Percentiles rank a stretch among this genome's conserved stretches.
Evolutionary conservation across 2,797 vertebrate species (phyloP).

Genomic region (Cossypha heuglini): DNA sequence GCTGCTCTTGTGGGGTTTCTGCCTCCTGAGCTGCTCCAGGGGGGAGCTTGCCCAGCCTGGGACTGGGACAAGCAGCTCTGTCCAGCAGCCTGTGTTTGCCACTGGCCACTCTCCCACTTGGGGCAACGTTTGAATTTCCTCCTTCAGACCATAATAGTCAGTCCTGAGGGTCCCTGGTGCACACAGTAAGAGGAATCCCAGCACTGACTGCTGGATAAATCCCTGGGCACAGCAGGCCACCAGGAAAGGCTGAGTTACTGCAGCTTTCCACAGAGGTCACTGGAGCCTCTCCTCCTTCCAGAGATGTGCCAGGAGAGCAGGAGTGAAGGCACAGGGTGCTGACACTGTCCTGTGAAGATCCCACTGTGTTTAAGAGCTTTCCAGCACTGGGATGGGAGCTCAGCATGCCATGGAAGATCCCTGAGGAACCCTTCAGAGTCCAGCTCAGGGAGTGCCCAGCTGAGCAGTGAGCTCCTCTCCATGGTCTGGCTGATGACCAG

Average conservation of each 20-base stretch:
- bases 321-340: background rate
- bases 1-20: accelerated
- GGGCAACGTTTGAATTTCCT: background rate
- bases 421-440: background rate
- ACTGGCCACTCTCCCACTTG: background rate
- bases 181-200: background rate
- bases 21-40: background rate
- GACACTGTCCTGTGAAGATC: background rate
- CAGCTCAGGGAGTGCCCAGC: background rate
- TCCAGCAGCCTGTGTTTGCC: background rate
- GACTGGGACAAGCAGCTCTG: background rate
- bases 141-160: background rate
- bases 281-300: background rate
- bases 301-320: background rate
- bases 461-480: background rate
- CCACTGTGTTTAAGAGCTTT: background rate
- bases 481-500: background rate
- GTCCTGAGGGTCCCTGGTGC: background rate
- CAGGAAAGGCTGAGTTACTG: background rate
- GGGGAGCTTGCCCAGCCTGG: background rate
- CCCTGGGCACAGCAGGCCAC: background rate
- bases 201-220: background rate
- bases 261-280: background rate
- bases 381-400: no score
- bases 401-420: background rate